Conservation (phyloP, 2,888 invertebrate genomes). For the Caenorhabditis japonica region DNA sequence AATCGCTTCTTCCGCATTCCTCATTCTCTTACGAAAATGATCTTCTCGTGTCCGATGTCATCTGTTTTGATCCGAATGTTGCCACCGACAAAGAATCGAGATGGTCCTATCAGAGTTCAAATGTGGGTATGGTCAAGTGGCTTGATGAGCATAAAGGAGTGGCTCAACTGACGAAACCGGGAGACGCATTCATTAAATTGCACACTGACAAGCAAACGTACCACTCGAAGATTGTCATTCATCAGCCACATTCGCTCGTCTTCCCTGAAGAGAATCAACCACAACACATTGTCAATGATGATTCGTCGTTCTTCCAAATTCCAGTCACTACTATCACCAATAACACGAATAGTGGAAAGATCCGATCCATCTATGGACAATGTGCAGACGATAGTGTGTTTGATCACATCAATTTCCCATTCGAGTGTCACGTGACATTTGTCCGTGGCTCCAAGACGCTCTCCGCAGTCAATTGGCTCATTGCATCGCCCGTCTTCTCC, state of each 20-base stretch:
- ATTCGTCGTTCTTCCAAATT: slow-evolving; percentile 10
- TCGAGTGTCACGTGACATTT: slow-evolving; percentile 48
- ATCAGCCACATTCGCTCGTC: slow-evolving; percentile 18
- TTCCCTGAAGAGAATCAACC: slow-evolving; percentile 10
- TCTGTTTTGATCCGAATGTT: slow-evolving; percentile 49
- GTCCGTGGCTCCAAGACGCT: slow-evolving; percentile 2
- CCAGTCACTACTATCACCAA: slow-evolving; percentile 37
- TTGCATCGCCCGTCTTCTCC: slow-evolving; percentile 37
- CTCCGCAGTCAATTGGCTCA: slow-evolving; percentile 51
- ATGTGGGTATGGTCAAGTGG: slow-evolving; percentile 41
- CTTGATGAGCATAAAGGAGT: slow-evolving; percentile 50
- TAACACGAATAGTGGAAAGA: slow-evolving; percentile 20
- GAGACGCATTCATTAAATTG: slow-evolving; percentile 47
- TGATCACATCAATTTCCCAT: slow-evolving; percentile 32
- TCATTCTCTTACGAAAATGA: slow-evolving; percentile 27
- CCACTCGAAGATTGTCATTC: slow-evolving; percentile 44
- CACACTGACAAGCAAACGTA: slow-evolving; percentile 45
- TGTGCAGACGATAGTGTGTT: background rate
- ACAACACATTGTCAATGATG: slow-evolving; percentile 31
- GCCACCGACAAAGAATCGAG: slow-evolving; percentile 6
- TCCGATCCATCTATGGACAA: slow-evolving; percentile 39
- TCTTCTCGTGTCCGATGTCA: slow-evolving; percentile 54
- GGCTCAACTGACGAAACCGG: slow-evolving; percentile 45
- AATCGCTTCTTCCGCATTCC: slow-evolving; percentile 44
- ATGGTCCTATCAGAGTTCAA: slow-evolving; percentile 51